Evolutionary conservation across 2,797 vertebrate genomes (phyloP).

Genomic region (Argentina silus): DNA sequence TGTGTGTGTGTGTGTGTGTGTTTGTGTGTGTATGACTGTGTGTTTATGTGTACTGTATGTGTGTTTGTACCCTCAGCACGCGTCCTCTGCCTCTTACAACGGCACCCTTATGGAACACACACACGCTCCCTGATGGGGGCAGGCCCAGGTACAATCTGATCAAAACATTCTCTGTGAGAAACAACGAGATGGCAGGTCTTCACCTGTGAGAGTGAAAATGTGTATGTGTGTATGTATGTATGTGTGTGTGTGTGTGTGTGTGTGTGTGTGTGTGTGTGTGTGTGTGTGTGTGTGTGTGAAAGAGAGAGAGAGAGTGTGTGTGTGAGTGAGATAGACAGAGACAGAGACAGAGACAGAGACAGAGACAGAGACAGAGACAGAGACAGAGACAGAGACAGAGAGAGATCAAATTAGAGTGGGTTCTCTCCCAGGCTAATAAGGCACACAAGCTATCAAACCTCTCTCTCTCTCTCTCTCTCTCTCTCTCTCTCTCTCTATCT

Average conservation of each 20-base stretch:
- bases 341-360: background rate
- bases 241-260: background rate
- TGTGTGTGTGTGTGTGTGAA: background rate
- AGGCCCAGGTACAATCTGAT: slow-evolving; percentile 3
- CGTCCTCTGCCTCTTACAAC: background rate
- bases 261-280: background rate
- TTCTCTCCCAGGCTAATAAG: too few relatives aligned
- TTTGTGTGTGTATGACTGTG: background rate
- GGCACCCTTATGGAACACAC: slow-evolving; percentile 20
- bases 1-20: background rate
- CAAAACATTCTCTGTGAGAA: background rate
- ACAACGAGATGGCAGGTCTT: background rate
- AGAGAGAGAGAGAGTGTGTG: background rate
- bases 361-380: background rate
- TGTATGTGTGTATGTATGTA: background rate
- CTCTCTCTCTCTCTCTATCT: too few relatives aligned
- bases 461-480: too few relatives aligned
- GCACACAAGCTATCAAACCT: too few relatives aligned
- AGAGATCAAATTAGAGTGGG: background rate
- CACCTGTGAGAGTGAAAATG: background rate
- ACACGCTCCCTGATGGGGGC: background rate
- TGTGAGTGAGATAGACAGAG: background rate
- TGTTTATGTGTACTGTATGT: background rate
- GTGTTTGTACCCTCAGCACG: background rate
- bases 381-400: background rate